Percentiles rank a stretch among this genome's conserved stretches.
phyloP scores from a whole-genome alignment of 2,113 vertebrate species.

The Pedionomus torquatus region DNA sequence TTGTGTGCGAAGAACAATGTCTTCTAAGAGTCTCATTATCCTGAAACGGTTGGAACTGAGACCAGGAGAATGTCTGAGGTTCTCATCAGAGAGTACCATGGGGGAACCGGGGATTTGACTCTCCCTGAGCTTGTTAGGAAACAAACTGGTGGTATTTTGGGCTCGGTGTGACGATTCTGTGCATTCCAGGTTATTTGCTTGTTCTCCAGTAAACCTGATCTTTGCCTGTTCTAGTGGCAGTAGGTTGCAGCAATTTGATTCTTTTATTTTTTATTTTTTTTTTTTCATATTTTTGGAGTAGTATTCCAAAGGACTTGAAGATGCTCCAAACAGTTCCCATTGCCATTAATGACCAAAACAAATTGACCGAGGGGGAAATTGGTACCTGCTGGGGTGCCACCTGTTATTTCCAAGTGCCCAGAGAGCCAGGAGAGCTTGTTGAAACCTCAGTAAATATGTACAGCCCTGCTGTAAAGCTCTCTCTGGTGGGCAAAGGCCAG shows the following conservation, averaged over 20 bases:
- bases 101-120: background rate
- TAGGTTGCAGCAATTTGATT: background rate
- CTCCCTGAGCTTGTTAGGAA: slow-evolving; percentile 43
- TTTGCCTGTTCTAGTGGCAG: background rate
- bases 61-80: background rate
- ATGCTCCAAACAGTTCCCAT: background rate
- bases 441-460: background rate
- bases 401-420: background rate
- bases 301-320: background rate
- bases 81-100: background rate
- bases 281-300: background rate
- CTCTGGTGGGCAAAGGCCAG: background rate
- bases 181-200: slow-evolving; percentile 72
- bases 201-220: background rate
- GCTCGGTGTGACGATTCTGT: slow-evolving; percentile 70
- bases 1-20: background rate
- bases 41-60: background rate
- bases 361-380: background rate
- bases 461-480: background rate
- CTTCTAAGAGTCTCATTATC: background rate
- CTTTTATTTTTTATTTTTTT: background rate
- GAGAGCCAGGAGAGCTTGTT: background rate
- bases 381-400: background rate
- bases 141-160: slow-evolving; percentile 45
- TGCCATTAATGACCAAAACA: background rate